Conservation (phyloP, 2,888 invertebrate genomes). For the Bellardia bayeri region DNA sequence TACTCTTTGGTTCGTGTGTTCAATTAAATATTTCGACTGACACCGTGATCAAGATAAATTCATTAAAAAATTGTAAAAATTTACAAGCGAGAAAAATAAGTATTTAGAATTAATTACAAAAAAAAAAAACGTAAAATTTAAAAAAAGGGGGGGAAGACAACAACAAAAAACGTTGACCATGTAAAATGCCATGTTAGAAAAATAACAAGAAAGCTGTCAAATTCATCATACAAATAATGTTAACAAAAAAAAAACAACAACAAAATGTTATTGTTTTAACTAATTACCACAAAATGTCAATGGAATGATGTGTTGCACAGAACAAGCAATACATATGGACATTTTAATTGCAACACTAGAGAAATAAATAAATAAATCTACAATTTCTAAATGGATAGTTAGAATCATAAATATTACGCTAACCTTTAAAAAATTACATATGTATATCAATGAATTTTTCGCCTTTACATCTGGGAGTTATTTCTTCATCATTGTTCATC, state of each 20-base stretch:
- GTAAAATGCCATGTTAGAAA: constrained; percentile 39
- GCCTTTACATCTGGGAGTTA: no score
- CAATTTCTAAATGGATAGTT: no score
- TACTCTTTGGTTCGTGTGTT: background rate
- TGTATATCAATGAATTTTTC: no score
- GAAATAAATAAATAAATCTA: no score
- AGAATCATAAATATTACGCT: no score
- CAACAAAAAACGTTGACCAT: background rate
- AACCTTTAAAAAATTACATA: no score
- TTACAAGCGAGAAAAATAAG: background rate
- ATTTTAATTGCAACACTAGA: no score
- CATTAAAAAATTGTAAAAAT: constrained; percentile 51
- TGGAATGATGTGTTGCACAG: background rate
- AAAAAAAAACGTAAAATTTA: background rate
- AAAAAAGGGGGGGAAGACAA: background rate
- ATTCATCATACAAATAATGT: constrained; percentile 31
- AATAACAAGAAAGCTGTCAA: constrained; percentile 19
- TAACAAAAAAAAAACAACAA: background rate
- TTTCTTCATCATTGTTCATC: no score
- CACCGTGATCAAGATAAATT: constrained; percentile 58
- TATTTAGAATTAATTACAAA: background rate
- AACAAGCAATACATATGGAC: no score
- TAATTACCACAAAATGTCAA: background rate
- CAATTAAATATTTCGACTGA: constrained; percentile 46
- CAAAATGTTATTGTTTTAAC: background rate